Evolutionary conservation across 2,797 vertebrate species (phyloP).

Genomic region (Argyrosomus regius): DNA sequence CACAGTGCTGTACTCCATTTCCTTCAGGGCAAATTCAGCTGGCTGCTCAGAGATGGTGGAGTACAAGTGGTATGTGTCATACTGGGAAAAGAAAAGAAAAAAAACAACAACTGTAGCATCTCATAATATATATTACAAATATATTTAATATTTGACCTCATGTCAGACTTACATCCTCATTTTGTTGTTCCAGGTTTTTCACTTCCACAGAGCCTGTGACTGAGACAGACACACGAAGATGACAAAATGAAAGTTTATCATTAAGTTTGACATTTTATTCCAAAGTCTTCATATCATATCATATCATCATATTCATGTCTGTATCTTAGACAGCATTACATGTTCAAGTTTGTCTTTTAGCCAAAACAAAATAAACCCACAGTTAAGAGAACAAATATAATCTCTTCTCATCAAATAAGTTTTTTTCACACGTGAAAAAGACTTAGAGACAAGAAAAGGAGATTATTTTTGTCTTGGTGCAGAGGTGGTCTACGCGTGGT

Average conservation of each 20-base stretch:
- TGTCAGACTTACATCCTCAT: slow-evolving; percentile 29
- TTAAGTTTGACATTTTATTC: too few relatives aligned
- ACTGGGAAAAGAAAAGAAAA: slow-evolving; percentile 16
- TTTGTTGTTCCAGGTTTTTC: not conserved
- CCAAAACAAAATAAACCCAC: too few relatives aligned
- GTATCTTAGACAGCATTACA: too few relatives aligned
- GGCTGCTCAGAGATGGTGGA: slow-evolving; percentile 29
- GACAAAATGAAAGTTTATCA: not conserved
- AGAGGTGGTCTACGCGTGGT: not conserved
- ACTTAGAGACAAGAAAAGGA: not conserved
- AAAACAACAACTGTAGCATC: not conserved
- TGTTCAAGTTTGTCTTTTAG: too few relatives aligned
- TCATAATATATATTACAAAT: not conserved
- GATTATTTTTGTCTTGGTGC: not conserved
- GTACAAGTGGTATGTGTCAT: slow-evolving; percentile 35
- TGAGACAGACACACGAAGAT: not conserved
- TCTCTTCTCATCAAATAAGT: too few relatives aligned
- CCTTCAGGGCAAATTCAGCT: too few relatives aligned
- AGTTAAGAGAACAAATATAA: too few relatives aligned
- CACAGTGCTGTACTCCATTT: slow-evolving; percentile 13
- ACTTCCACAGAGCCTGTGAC: not conserved
- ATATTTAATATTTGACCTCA: not conserved
- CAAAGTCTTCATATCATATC: too few relatives aligned
- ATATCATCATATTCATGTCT: too few relatives aligned
- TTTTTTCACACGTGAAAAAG: not conserved